Conservation (phyloP, 2,113 vertebrate genomes). For the Cichladusa arquata region DNA sequence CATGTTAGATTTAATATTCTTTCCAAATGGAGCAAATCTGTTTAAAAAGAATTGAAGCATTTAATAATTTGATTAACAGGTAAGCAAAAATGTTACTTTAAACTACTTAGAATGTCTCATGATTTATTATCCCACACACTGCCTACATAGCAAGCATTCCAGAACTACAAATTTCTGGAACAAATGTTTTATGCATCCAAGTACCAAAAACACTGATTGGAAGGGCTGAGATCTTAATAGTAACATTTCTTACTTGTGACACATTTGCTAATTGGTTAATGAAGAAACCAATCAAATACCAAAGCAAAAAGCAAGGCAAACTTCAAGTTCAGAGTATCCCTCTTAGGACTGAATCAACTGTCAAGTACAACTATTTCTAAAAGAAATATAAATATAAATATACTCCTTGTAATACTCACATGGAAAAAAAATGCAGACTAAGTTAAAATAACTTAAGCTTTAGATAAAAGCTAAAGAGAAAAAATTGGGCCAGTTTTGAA, state of each 20-base stretch:
- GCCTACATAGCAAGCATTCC: conserved; percentile 21
- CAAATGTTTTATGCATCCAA: neutral
- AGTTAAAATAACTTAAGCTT: neutral
- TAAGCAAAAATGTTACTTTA: conserved; percentile 29
- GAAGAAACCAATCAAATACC: neutral
- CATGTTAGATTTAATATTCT: neutral
- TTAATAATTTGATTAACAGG: neutral
- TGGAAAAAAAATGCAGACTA: neutral
- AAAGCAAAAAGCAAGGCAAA: neutral
- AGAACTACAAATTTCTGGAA: conserved; percentile 13
- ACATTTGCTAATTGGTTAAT: neutral
- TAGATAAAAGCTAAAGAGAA: neutral
- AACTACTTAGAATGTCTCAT: neutral
- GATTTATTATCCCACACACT: conserved; percentile 30
- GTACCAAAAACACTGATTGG: neutral
- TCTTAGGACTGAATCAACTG: neutral
- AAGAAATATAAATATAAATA: neutral
- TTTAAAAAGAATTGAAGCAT: neutral
- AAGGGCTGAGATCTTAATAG: neutral
- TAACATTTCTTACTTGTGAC: neutral
- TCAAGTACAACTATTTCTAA: neutral
- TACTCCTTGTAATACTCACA: neutral
- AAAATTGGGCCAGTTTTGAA: neutral
- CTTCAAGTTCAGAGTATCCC: neutral
- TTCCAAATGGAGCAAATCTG: neutral